These are phyloP conservation scores for Heliconius nattereri DNA, from an alignment of 1,140 invertebrate genomes.

Conservation along the genomic window DNA sequence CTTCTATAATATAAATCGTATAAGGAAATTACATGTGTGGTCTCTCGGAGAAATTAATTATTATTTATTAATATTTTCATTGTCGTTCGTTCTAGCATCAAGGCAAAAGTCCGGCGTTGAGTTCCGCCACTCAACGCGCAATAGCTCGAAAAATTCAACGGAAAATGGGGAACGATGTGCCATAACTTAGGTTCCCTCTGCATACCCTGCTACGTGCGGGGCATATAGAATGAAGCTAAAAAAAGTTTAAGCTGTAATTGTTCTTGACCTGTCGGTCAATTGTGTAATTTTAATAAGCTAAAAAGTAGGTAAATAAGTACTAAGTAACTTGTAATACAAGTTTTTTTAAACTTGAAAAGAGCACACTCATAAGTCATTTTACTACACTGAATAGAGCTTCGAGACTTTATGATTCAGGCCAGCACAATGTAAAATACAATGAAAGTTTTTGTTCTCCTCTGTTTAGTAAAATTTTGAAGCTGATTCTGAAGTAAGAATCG, in stretches of 20 bases:
- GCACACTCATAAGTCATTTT: slow-evolving; percentile 24
- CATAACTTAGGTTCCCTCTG: too few relatives aligned
- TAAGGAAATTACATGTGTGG: too few relatives aligned
- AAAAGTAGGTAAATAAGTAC: not conserved
- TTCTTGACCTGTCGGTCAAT: not conserved
- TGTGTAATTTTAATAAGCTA: not conserved
- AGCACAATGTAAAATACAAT: slow-evolving; percentile 28
- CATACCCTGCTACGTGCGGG: too few relatives aligned
- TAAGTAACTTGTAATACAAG: not conserved
- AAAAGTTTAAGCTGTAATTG: not conserved
- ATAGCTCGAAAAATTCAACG: too few relatives aligned
- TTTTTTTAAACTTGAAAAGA: slow-evolving; percentile 7
- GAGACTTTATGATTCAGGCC: slow-evolving; percentile 20
- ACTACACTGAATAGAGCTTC: slow-evolving; percentile 20
- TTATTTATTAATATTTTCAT: too few relatives aligned
- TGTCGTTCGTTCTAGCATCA: too few relatives aligned
- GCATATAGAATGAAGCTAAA: too few relatives aligned
- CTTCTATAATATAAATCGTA: not conserved
- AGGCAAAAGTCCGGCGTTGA: too few relatives aligned
- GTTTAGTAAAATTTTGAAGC: slow-evolving; percentile 20
- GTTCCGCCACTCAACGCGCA: too few relatives aligned
- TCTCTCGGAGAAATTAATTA: too few relatives aligned
- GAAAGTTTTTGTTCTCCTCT: slow-evolving; percentile 25
- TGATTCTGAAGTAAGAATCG: too few relatives aligned
- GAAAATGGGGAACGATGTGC: too few relatives aligned